Evolutionary conservation across 1,140 invertebrate genomes (phyloP), one percentile per base, ranked within the genome.

Genomic region (Drosophila leontia): DNA sequence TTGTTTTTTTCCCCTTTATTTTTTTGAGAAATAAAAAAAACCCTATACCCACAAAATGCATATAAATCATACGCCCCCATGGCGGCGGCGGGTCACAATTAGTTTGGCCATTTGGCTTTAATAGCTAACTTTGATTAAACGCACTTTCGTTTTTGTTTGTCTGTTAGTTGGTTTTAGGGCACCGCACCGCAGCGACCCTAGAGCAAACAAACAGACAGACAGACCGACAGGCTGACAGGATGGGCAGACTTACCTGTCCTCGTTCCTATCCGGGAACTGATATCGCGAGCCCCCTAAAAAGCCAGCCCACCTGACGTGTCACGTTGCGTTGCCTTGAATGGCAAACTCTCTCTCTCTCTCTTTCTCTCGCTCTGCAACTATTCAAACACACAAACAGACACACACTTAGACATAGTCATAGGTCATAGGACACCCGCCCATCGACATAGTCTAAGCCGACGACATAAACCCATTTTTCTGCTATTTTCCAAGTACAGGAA

Each of bases 111-210:
- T 79, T 79, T 79, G 77, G 35, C 76, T 90, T 87, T 75, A 67
- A 74, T 67, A 68, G 69, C 72, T 65, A 77, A 68, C 79, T 77
- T 75, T 74, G 84, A 83, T 78, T 81, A 74, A 82, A 85, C 85
- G 82, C 85, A 90, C 85, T 90, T 90, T 90, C 84, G 76, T 72
- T 85, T 90, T 87, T 83, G 76, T 79, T 75, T 75, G 45, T 50
- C 41, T 34, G 50, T 34, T 37, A 51, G 44, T 60, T 62, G 85
- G 81, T 84, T 88, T 90, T 82, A 88, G 80, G 51, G 69, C 72
- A 55, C 47, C 83, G 75, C 80, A 81, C 55, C 83, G 59, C 76
- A 77, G 56, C 81, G 79, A 83, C 75, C 78, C 82, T 51, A 86
- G 59, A 81, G 50, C 70, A 82, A 82, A 78, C 75, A 85, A 78